Evolutionary conservation across 2,888 invertebrate genomes (phyloP), one percentile per base, ranked within the genome.

Genomic region (Protophormia terraenovae): DNA sequence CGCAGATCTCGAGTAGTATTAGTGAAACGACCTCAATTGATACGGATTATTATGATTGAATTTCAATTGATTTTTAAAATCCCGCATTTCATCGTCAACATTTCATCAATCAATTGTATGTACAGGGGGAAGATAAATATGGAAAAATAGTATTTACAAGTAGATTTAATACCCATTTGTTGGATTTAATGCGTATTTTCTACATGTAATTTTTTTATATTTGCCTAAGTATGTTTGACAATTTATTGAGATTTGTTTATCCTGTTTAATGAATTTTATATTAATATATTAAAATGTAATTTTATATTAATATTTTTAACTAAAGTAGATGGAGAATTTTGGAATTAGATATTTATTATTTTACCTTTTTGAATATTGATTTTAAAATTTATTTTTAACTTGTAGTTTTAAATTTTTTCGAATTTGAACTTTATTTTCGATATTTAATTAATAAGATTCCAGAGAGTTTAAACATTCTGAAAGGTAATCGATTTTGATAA

Each of bases 11-110:
- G 19, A 47, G 71, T 8, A 19, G 71, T 64, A 76, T 82, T 76
- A 82, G 75, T 76, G 55, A 62, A 82, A 77, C 82, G 71, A 82
- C 82, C 82, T 85, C 81, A 82, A 85, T 85, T 82, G 82, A 41
- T 79, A 69, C 78, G 78, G 82, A 85, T 85, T 85, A 85, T 78
- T 75, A 66, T 78, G 85, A 85, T 82, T 84, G 82, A 77, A 82
- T 62, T 76, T 82, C 82, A 82, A 82, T 82, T 82, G 82, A 77
- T 82, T 76, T 81, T 62, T 69, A 53, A 53, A 64, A 27, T 71
- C 82, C 69, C 64, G 75, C 76, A 81, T 81, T 67, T 81, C 12
- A 47, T 58, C 45, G 10, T 53, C 72, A 45, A 55, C 22, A 60
- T 67, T 67, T 75, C 76, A 82, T 76, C 67, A 62, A 45, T 82